Conservation (phyloP, 2,113 vertebrate species). For the Chitala chitala region DNA sequence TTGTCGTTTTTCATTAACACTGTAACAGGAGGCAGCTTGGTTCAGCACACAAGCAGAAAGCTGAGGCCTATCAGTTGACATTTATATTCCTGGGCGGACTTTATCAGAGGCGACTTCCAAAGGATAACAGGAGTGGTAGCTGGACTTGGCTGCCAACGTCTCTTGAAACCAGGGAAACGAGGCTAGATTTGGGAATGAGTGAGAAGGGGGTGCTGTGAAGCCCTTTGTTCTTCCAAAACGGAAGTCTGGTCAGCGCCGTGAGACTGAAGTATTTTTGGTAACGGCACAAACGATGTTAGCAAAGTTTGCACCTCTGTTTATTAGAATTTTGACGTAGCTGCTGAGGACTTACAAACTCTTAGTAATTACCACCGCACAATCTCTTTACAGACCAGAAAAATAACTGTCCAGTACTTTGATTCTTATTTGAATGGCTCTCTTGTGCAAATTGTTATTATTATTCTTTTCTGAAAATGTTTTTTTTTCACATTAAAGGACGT, state of each 20-base stretch:
- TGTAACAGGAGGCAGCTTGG: conserved; percentile 38
- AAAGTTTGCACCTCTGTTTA: neutral
- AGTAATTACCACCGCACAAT: conserved; percentile 31
- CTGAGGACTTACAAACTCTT: neutral
- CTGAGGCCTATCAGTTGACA: conserved; percentile 68
- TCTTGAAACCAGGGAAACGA: conserved; percentile 23
- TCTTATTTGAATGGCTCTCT: neutral
- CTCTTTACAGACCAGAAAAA: conserved; percentile 35
- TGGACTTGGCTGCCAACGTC: conserved; percentile 65
- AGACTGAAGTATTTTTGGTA: conserved; percentile 1
- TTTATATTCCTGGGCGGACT: conserved; percentile 66
- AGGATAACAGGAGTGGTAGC: conserved; percentile 63
- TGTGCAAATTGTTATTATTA: neutral
- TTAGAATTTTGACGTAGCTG: neutral
- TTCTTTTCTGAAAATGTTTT: conserved; percentile 11
- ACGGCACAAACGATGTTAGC: conserved; percentile 12
- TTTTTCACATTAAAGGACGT: conserved; percentile 53
- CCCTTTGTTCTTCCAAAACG: neutral
- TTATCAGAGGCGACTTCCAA: conserved; percentile 67
- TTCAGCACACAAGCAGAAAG: conserved; percentile 50
- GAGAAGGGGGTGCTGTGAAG: neutral
- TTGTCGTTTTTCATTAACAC: conserved; percentile 51
- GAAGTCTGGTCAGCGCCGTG: neutral
- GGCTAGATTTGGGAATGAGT: neutral
- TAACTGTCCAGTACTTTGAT: neutral